Conservation (phyloP, 1,140 invertebrate species). For the Zelostemma sp. region DNA sequence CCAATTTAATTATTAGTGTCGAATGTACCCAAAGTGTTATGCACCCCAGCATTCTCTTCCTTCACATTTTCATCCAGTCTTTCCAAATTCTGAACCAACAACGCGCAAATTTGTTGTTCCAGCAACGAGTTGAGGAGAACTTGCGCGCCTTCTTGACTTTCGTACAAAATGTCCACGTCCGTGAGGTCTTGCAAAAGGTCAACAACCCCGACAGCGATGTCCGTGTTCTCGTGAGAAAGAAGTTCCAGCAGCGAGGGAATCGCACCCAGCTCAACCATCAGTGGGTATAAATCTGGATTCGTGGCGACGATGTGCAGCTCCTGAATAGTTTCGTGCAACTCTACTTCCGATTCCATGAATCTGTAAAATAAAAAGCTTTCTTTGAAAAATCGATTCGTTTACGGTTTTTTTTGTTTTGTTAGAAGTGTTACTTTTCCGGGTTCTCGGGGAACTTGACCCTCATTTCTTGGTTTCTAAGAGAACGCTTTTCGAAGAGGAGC, state of each 20-base stretch:
- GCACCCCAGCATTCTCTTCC: constrained; percentile 96
- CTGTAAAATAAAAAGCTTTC: constrained; percentile 69
- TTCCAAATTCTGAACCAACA: constrained; percentile 93
- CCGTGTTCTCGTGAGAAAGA: constrained; percentile 96
- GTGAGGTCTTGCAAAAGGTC: constrained; percentile 92
- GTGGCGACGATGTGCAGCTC: constrained; percentile 96
- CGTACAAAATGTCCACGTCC: constrained; percentile 95
- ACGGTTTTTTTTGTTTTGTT: no score
- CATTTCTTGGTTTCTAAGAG: constrained; percentile 97
- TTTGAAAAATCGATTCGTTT: no score
- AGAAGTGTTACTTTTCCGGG: constrained; percentile 84
- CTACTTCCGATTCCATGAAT: constrained; percentile 99
- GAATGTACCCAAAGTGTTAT: constrained; percentile 88
- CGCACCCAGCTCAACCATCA: constrained; percentile 90
- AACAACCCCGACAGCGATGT: constrained; percentile 87
- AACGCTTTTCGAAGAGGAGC: constrained; percentile 93
- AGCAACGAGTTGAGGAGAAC: constrained; percentile 83
- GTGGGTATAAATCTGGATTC: constrained; percentile 93
- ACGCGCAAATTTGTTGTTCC: constrained; percentile 90
- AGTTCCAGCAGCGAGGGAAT: constrained; percentile 93
- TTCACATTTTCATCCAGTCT: constrained; percentile 93
- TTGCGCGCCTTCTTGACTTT: constrained; percentile 87
- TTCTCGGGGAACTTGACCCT: constrained; percentile 98
- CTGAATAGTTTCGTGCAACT: constrained; percentile 92
- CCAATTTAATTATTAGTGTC: no score